Base-by-base conservation (phyloP, 2,797 vertebrate species). In the Lepilemur ruficaudatus region DNA sequence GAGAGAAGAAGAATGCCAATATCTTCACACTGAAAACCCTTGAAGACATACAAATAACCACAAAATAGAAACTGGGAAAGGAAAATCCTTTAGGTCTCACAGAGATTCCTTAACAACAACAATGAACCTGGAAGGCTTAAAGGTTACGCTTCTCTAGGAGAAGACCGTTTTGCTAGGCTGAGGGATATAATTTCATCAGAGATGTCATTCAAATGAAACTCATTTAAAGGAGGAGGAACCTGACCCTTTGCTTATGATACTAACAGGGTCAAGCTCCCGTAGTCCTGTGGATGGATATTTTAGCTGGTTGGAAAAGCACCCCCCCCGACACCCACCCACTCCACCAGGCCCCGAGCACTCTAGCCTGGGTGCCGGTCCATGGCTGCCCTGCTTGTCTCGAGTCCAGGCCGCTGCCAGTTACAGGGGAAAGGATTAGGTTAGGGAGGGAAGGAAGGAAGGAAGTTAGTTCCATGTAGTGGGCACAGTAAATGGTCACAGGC, bases 21-120 rank as follows among this genome's bases (percentile, higher is more conserved):
- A 32, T 65, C 55, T 84, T 67, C 46, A 90, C n/a, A 41, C 20
- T 4, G 48, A 30, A 91, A 92, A 86, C 38, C 12, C 50, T 8
- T 61, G 73, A 46, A 79, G 85, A 94, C 50, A 52, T 2, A 93
- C n/a, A 70, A 63, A 79, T 41, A 46, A 59, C 32, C 52, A 90
- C 50, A n/a, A 61, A 83, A 82, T 0, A 78, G 25, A 67, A 88
- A 80, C 69, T 14, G 30, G 46, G 85, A 67, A 35, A 85, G 81
- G n/a, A 81, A 84, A 86, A 55, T 50, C n/a, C 82, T 32, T 79
- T 4, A 6, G 43, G 78, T n/a, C 38, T 67, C 43, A 80, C 18
- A n/a, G 5, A 52, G 57, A 75, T 18, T 41, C 61, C 73, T 69
- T 14, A 59, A 46, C 1, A 3, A 70, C 23, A 73, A 4, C 0